Evolutionary conservation across 2,797 vertebrate species (phyloP), one percentile per base, ranked within the genome.

Genomic region (Pangasius larnaudii): DNA sequence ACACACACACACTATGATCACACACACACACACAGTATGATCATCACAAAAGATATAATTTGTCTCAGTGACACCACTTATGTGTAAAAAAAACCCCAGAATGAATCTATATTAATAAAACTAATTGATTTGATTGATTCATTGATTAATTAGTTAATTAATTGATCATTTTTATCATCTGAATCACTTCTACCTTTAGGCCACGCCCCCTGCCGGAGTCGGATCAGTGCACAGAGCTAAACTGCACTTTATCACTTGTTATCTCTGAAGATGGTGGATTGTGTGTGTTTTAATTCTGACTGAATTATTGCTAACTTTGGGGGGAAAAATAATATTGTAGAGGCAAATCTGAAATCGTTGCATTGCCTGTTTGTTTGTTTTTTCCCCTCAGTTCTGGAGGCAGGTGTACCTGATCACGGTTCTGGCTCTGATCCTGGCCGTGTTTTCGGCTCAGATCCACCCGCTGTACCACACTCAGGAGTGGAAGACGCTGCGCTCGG

Each of bases 361-460:
- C 63, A 3, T 53, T 33, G 1, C 56, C 42, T 16, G 5, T 59
- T 81, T 24, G 5, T 24, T 67, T 59, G 0, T 58, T 24, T 3
- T 78, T 42, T n/a, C 85, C 53, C 79, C 90, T 2, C 91, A 99
- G 98, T 99, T 99, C 89, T 99, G 98, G 98, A 96, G 97, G 13
- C 98, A 99, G 91, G 96, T 98, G 0, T 99, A 99, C 92, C 89
- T 99, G 93, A 94, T 99, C 94, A 98, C 96, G 0, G 97, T 99
- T 90, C 96, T 99, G 79, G 97, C 97, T 0, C 96, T 99, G 95
- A 98, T 99, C 94, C 92, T 99, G 94, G 97, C 97, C 0, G 98
- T 99, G 74, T 99, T 99, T 93, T 97, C 97, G 18, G 97, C 97
- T 53, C 99, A 99, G 94, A 97, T 99, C 77, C 98, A 99, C 82